Evolutionary conservation across 2,113 vertebrate species (phyloP).

Genomic region (Rhizomys pruinosus): DNA sequence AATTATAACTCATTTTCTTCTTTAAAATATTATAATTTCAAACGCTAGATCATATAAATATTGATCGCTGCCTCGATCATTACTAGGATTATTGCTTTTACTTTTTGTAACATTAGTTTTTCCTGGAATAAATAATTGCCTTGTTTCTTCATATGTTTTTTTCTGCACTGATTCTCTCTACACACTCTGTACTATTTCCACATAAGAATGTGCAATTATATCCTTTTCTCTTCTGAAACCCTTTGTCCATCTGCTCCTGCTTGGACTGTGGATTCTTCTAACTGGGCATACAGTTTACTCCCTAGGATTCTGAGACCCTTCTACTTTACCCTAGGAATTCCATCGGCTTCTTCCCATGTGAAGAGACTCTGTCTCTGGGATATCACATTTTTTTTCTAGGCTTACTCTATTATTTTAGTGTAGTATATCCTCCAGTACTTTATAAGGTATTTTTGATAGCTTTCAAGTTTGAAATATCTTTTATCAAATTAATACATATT

Average conservation of each 20-base stretch:
- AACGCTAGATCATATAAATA: constrained; percentile 53
- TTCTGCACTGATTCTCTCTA: background rate
- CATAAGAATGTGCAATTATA: background rate
- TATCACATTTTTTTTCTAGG: background rate
- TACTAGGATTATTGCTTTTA: constrained; percentile 25
- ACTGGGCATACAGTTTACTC: background rate
- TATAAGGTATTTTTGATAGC: background rate
- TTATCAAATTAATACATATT: background rate
- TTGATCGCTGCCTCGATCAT: background rate
- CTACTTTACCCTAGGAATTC: background rate
- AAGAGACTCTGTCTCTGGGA: background rate
- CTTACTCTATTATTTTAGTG: background rate
- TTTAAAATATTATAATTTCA: constrained; percentile 62
- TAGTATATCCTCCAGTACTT: background rate
- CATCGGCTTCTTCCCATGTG: background rate
- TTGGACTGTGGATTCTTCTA: background rate
- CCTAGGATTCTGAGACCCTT: background rate
- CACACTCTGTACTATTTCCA: background rate
- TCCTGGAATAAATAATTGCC: constrained; percentile 27
- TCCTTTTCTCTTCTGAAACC: background rate
- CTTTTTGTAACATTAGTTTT: constrained; percentile 35
- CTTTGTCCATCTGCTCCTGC: background rate
- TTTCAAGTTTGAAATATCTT: background rate
- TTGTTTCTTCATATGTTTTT: constrained; percentile 17
- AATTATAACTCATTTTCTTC: constrained; percentile 48